Conservation (phyloP, 2,797 vertebrate genomes). For the Coranthus polyacanthus region DNA sequence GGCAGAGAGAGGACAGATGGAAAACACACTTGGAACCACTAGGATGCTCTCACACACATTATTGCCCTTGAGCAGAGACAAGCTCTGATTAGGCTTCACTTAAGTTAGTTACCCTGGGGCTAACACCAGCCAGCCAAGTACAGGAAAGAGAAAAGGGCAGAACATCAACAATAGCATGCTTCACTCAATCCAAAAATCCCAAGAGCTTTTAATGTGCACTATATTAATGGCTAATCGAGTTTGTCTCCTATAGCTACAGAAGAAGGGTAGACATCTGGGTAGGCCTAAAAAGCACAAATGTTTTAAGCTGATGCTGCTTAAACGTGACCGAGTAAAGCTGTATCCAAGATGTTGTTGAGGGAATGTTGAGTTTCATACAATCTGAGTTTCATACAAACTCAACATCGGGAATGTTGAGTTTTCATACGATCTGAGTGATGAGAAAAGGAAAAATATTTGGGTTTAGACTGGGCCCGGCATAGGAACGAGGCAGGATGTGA, state of each 20-base stretch:
- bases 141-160: constrained; percentile 18
- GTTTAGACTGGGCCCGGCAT: no score
- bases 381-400: no score
- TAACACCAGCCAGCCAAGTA: constrained; percentile 42
- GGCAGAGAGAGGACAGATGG: constrained; percentile 56
- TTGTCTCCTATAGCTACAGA: constrained; percentile 10
- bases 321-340: neutral
- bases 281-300: neutral
- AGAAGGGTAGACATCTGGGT: neutral
- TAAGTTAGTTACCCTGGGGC: constrained; percentile 46
- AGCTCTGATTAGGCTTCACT: constrained; percentile 64
- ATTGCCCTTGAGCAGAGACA: constrained; percentile 59
- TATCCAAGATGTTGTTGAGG: neutral
- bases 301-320: neutral
- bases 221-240: constrained; percentile 26
- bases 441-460: no score
- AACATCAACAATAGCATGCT: constrained; percentile 34
- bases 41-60: constrained; percentile 40
- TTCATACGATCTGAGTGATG: no score
- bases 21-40: constrained; percentile 52
- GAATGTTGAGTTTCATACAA: no score
- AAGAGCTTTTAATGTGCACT: constrained; percentile 16
- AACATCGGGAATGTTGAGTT: no score
- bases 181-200: constrained; percentile 11
- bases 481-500: neutral